A percentile compares a stretch with the other conserved stretches of the same genome.
These are phyloP conservation scores for Drosophila rufa DNA, from an alignment of 1,140 invertebrate genomes.

Conservation along the genomic window DNA sequence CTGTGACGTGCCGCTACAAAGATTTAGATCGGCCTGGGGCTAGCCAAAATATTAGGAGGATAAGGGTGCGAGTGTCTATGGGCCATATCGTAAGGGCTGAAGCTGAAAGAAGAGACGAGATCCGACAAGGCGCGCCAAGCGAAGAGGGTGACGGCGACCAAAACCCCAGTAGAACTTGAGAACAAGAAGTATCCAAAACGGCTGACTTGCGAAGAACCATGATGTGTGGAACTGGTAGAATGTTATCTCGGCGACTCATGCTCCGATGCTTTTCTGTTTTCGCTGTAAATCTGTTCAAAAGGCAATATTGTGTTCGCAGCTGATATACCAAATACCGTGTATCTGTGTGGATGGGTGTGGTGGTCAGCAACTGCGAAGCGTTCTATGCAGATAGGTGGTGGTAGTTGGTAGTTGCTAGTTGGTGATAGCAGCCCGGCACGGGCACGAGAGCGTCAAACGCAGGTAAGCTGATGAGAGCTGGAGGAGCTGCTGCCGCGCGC, in stretches of 20 bases:
- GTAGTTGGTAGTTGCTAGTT: constrained; percentile 47
- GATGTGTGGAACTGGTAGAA: constrained; percentile 6
- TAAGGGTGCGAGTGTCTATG: not conserved
- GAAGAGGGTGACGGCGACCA: constrained; percentile 29
- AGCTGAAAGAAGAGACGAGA: constrained; percentile 14
- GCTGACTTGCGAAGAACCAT: constrained; percentile 51
- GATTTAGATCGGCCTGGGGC: constrained; percentile 31
- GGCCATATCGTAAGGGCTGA: constrained; percentile 9
- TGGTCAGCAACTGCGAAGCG: constrained; percentile 76
- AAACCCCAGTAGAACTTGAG: constrained; percentile 9
- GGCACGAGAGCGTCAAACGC: constrained; percentile 58
- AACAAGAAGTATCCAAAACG: constrained; percentile 47
- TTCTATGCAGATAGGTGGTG: constrained; percentile 61
- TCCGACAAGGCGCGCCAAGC: constrained; percentile 22
- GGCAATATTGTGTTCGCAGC: constrained; percentile 81
- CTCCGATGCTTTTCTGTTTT: constrained; percentile 8
- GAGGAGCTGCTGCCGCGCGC: constrained; percentile 77
- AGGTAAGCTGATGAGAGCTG: constrained; percentile 75
- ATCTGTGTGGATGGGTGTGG: constrained; percentile 71
- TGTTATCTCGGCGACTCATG: not conserved
- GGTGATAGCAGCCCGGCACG: constrained; percentile 29
- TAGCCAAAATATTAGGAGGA: constrained; percentile 22
- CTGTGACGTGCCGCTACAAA: constrained; percentile 72
- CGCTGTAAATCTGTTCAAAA: constrained; percentile 81
- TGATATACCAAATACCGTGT: constrained; percentile 83